Evolutionary conservation across 92 coral and sea anemone species (phyloP), one percentile per base, ranked within the genome.

Genomic region (Zoanthus sociatus): DNA sequence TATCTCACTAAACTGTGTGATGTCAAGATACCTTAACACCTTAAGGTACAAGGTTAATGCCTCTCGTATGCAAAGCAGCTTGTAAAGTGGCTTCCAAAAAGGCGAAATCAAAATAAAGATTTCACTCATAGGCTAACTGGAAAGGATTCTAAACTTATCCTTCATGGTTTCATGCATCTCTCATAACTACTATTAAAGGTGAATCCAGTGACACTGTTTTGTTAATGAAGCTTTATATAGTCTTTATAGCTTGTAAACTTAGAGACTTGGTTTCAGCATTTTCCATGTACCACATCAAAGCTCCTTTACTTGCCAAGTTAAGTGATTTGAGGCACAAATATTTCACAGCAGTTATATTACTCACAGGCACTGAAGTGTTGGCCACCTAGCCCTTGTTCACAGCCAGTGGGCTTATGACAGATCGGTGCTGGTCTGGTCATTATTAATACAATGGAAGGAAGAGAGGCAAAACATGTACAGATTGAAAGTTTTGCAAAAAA

Each of bases 51-150:
- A 67, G 48, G 79, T 71, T 18, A 87, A 87, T 74, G 70, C 77
- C 71, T 66, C 71, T 47, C 74, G 82, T 48, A 79, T 79, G 60
- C 63, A 73, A 45, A 88, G 83, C 84, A 71, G 72, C 55, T 88
- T 26, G 12, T 71, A 47, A 88, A 78, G 70, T 88, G 90, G 87
- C 78, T 88, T 33, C 56, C 51, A 42, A 87, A 88, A 53, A 63
- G 77, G 64, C 31, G 85, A 56, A 54, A 42, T 45, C 46, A 83
- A 60, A 89, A 87, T 16, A 88, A 92, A 87, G 84, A 69, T 66
- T 87, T 94, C 82, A 75, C 89, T 42, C 88, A 92, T 73, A 73
- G 95, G 66, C 86, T 94, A 32, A 92, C 92, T 66, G 95, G 93
- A 9, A 88, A 92, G 72, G 93, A 92, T 69, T 92, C 95, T 8